These are phyloP conservation scores for Ceratosolen fusciceps DNA, from an alignment of 1,140 invertebrate genomes.

Conservation along the genomic window DNA sequence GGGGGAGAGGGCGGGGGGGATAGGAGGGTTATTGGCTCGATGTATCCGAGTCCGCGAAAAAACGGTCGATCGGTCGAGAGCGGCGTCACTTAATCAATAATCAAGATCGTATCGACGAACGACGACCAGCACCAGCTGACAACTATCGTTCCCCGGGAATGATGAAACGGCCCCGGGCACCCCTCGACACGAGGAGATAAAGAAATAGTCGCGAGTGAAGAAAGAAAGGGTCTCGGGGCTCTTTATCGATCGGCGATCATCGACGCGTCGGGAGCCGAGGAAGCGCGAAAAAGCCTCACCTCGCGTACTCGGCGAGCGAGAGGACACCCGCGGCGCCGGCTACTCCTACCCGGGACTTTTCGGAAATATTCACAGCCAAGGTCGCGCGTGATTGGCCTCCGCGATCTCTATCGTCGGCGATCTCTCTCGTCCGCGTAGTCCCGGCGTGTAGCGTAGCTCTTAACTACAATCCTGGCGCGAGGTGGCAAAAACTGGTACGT, in stretches of 20 bases:
- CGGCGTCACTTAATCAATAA: neutral
- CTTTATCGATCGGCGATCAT: slow-evolving; percentile 7
- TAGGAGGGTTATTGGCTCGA: no score
- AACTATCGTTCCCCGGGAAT: no score
- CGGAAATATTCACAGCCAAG: slow-evolving; percentile 20
- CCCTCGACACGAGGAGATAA: no score
- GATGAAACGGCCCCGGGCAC: neutral
- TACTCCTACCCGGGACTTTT: slow-evolving; percentile 17
- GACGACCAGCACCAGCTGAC: no score
- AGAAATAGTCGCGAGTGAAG: neutral
- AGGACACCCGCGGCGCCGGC: neutral
- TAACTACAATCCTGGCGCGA: neutral
- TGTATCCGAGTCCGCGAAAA: no score
- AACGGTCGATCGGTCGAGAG: neutral
- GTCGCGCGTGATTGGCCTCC: slow-evolving; percentile 22
- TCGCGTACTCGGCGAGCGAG: neutral
- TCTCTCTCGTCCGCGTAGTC: no score
- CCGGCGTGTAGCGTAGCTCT: no score
- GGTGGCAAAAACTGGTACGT: slow-evolving; percentile 18
- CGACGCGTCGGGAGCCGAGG: neutral
- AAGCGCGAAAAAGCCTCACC: neutral
- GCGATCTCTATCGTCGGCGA: neutral
- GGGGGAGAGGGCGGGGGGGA: no score
- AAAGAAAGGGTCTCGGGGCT: neutral
- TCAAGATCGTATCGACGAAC: neutral